Base-by-base conservation (phyloP, 1,140 invertebrate genomes). In the Brachionus rubens region DNA sequence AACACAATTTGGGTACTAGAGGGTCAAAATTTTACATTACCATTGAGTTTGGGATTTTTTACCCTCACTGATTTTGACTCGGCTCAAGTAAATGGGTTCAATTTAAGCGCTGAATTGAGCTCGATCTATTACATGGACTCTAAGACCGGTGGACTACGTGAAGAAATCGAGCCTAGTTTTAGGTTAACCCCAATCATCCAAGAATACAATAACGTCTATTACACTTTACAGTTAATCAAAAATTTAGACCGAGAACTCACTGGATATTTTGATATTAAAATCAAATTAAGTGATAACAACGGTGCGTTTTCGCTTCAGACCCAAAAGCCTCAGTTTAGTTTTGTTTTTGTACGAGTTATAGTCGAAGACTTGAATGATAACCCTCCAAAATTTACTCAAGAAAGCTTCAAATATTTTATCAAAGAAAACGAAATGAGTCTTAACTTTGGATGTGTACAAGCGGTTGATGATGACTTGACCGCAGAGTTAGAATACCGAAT, bases 181-280 rank as follows among this genome's bases (percentile, higher is more conserved):
- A 41, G 33, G 5, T 46, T 72, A 14, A 12, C 24, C n/a, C 30
- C 43, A 16, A 28, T 72, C 19, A 30, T 48, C 0, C 68, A 72
- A 52, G 68, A 72, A 21, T 72, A 72, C 28, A 48, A 72, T 21
- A 72, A 72, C 12, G 30, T 72, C 7, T 33, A 50, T 28, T 72
- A 50, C 24, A 24, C 7, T 19, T 19, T 72, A 33, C 46, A 54
- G 19, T 21, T 50, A 9, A 7, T 50, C 2, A 26, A 24, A 1
- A 0, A 21, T n/a, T 19, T 54, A 36, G 68, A 72, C 12, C 46
- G 68, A 46, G 68, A 72, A n/a, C 10, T 16, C 3, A 72, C 2
- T n/a, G 28, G 33, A 19, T 72, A 16, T 54, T 72, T 50, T 54
- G 68, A 72, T n/a, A 30, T 72, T 10, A 33, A 72, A 72, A 50